Base-by-base conservation (phyloP, 2,797 vertebrate genomes). In the Echeneis naucrates region DNA sequence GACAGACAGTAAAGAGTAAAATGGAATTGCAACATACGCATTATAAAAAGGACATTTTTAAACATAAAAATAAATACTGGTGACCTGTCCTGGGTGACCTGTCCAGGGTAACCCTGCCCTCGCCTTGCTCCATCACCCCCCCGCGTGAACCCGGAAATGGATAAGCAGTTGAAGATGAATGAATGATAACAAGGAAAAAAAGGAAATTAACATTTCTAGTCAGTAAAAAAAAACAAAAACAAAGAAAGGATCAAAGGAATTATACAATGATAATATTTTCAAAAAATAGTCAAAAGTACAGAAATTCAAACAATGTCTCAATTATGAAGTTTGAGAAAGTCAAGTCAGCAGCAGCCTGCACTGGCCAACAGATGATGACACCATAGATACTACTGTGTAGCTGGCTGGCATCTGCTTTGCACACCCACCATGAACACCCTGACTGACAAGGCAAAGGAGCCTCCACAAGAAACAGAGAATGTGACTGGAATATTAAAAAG, bases 401-500 rank as follows among this genome's bases (percentile, higher is more conserved):
- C 73, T 55, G 44, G 48, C 66, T 75, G 62, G 42, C 68, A 68
- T 70, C 42, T 56, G 65, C 33, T 83, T 68, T 85, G 78, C 75
- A 86, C 72, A 75, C 27, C 17, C n/a, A 79, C 71, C 80, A 74
- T 72, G 81, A 76, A 81, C 62, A 85, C 44, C 64, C 77, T 68
- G 78, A 88, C 75, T 80, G 58, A 66, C 67, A 61, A 74, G 47
- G 54, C 63, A 87, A 87, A 82, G 53, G 56, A 85, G 72, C 57
- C 60, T 75, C 68, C 72, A 66, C 84, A 86, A 85, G 78, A 66
- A 80, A 61, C 26, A 1, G 62, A 68, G 80, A 64, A 61, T 56
- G 60, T 82, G 87, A 91, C 83, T n/a, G 53, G 88, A 90, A 91
- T 90, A 87, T 83, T 82, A 92, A 92, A 78, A 56, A 79, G 82